These are phyloP conservation scores for Leptopterna dolabrata DNA, from an alignment of 2,888 invertebrate species.

Conservation along the genomic window DNA sequence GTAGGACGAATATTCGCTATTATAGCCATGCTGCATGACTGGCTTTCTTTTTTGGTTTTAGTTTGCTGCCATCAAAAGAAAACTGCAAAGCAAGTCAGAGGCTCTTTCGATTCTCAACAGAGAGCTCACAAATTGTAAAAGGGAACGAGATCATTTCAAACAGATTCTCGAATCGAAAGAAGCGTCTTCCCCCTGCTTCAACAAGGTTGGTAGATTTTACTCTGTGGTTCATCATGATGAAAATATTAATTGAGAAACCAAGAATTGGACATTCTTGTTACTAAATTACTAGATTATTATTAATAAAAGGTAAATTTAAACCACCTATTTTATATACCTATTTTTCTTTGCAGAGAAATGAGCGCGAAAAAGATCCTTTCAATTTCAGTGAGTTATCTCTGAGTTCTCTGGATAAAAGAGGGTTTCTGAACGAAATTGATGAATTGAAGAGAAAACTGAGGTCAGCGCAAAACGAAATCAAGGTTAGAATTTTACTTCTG, in stretches of 20 bases:
- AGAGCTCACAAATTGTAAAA: constrained; percentile 81
- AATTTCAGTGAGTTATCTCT: neutral
- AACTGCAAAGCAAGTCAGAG: constrained; percentile 84
- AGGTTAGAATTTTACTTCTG: constrained; percentile 66
- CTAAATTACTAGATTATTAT: too few relatives aligned
- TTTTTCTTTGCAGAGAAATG: neutral
- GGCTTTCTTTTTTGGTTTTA: constrained; percentile 26
- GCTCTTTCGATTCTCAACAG: constrained; percentile 82
- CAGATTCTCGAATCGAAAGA: constrained; percentile 56
- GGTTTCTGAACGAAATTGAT: constrained; percentile 78
- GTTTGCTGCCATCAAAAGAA: constrained; percentile 70
- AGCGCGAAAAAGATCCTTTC: neutral
- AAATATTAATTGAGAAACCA: too few relatives aligned
- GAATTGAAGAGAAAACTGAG: constrained; percentile 77
- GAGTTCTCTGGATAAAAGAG: constrained; percentile 70
- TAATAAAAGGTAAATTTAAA: too few relatives aligned
- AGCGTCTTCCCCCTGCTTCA: neutral
- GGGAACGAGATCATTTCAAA: constrained; percentile 84
- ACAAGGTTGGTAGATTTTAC: neutral
- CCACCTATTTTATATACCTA: neutral
- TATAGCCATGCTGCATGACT: too few relatives aligned
- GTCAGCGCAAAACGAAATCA: constrained; percentile 77
- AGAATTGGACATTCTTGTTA: too few relatives aligned
- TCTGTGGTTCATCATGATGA: neutral
- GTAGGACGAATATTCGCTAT: too few relatives aligned